Percentiles rank a stretch among this genome's conserved stretches.
These are phyloP conservation scores for Lutjanus campechanus DNA, from an alignment of 2,797 vertebrate species.

Conservation along the genomic window DNA sequence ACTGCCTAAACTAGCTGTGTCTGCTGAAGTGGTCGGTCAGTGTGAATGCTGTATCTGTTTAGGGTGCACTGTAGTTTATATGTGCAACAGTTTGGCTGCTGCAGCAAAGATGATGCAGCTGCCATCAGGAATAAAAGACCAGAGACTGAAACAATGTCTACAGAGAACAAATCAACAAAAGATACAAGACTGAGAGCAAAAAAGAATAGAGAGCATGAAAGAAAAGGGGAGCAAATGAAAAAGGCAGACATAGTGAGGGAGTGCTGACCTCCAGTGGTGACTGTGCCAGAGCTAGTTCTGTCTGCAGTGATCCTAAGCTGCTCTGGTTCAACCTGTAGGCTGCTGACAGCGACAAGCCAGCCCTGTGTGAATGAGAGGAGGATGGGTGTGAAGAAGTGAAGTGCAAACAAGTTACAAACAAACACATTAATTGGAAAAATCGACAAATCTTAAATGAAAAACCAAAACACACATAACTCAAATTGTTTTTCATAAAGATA, in stretches of 20 bases:
- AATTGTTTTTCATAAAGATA: background rate
- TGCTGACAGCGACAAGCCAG: constrained; percentile 80
- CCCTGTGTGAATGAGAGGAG: constrained; percentile 1
- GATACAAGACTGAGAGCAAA: background rate
- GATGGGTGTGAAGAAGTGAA: no score
- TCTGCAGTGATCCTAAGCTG: constrained; percentile 85
- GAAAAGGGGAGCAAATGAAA: background rate
- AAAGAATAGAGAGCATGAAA: background rate
- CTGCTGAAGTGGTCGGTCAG: background rate
- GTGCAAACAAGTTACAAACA: background rate
- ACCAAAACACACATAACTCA: background rate
- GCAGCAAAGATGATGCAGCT: background rate
- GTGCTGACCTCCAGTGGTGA: constrained; percentile 87
- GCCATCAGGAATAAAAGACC: background rate
- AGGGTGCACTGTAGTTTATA: background rate
- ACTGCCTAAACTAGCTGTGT: background rate
- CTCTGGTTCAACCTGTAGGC: constrained; percentile 84
- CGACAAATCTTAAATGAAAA: background rate
- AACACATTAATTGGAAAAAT: background rate
- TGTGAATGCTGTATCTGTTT: background rate
- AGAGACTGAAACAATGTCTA: background rate
- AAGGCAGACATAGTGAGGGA: constrained; percentile 10
- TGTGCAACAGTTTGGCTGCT: background rate
- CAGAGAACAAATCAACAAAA: background rate
- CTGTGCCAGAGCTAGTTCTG: constrained; percentile 91